phyloP scores from a whole-genome alignment of 2,113 vertebrate genomes.

The Alligator sinensis region DNA sequence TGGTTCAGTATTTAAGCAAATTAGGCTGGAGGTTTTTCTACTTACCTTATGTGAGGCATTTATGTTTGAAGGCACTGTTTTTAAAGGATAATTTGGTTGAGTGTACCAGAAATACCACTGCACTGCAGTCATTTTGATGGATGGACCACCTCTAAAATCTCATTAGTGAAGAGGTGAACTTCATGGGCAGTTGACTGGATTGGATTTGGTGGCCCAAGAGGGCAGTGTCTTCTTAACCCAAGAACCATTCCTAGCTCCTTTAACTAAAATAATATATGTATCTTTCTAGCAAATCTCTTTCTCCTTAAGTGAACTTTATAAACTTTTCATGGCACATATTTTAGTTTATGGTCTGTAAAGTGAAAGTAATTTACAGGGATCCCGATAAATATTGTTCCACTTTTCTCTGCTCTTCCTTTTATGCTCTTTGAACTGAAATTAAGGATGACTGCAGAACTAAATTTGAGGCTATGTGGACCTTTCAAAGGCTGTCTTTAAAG shows the following conservation, averaged over 20 bases:
- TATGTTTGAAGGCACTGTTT: background rate
- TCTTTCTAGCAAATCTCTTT: background rate
- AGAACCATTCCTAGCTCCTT: background rate
- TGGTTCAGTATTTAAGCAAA: background rate
- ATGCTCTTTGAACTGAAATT: background rate
- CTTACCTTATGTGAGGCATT: background rate
- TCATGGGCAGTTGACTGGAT: no score
- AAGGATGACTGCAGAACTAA: background rate
- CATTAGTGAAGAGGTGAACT: background rate
- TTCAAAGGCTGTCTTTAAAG: background rate
- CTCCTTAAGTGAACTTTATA: background rate
- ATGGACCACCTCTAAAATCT: background rate
- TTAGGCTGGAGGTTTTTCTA: background rate
- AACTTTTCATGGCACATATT: background rate
- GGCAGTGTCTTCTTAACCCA: background rate
- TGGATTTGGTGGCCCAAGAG: no score
- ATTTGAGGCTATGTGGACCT: background rate
- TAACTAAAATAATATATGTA: no score
- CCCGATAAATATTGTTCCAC: background rate
- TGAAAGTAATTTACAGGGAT: background rate
- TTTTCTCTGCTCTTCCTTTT: background rate
- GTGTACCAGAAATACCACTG: background rate
- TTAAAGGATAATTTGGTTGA: background rate
- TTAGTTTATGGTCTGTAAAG: background rate
- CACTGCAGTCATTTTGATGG: background rate